Base-by-base conservation (phyloP, 2,113 vertebrate species). In the Coturnix japonica region DNA sequence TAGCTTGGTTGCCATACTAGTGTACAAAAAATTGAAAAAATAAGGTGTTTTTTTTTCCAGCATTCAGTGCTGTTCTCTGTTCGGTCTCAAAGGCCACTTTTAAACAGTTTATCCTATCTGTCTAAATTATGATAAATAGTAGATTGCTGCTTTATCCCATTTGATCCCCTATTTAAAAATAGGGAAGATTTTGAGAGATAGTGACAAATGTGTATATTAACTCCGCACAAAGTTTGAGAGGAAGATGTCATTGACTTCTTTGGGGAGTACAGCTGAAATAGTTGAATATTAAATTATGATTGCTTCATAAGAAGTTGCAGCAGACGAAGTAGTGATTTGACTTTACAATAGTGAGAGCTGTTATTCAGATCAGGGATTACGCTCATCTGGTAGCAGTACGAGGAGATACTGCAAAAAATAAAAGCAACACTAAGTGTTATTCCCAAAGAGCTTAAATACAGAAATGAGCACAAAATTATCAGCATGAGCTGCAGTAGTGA, bases 141-240 rank as follows among this genome's bases (percentile, higher is more conserved):
- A 69, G 66, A 69, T 63, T 66, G 16, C 9, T 60, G 7, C 1
- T 76, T 77, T 67, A 67, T 7, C 4, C 28, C 35, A 30, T 15
- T 81, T 39, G 3, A 16, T 77, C 13, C 12, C 43, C 56, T 18
- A 23, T 56, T 73, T n/a, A 25, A 41, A 25, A 57, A 57, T 47
- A 4, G 1, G 18, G 4, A 5, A 7, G 3, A 35, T 56, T 61
- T 66, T 44, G 51, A 60, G 13, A 2, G 0, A 6, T 77, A 47
- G n/a, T 67, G 49, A 21, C 22, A 44, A 46, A 37, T 4, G 4
- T 43, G 25, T n/a, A 19, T 44, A 21, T 11, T 66, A 65, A 37
- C 65, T 15, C 51, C 57, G 8, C 8, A 7, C 7, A 7, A 56
- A 15, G 35, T 66, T 46, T 61, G 39, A 49, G 31, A 12, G 17